Evolutionary conservation across 2,113 vertebrate genomes (phyloP).

Genomic region (Oxyruncus cristatus): DNA sequence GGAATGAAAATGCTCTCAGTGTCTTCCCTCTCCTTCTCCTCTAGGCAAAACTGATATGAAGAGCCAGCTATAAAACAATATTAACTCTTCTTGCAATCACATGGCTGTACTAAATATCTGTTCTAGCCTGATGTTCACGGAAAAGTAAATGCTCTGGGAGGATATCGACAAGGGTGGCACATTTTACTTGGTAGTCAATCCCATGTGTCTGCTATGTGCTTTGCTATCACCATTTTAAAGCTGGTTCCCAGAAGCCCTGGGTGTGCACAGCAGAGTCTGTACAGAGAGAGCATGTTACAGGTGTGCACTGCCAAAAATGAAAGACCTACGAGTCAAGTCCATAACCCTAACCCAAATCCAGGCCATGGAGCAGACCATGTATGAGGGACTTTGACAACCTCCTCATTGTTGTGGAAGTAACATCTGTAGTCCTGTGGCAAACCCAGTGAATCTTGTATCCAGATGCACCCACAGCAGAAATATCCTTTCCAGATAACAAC

Average conservation of each 20-base stretch:
- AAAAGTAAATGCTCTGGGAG: neutral
- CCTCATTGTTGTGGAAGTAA: neutral
- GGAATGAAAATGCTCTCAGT: neutral
- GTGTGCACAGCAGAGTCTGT: fast-evolving
- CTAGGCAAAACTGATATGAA: neutral
- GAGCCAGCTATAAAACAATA: neutral
- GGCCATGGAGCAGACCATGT: neutral
- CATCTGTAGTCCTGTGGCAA: fast-evolving
- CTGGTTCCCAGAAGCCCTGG: neutral
- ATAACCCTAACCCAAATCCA: neutral
- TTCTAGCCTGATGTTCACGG: neutral
- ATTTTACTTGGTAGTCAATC: neutral
- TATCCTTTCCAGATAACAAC: neutral
- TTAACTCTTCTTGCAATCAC: neutral
- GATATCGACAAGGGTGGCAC: neutral
- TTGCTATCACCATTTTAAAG: neutral
- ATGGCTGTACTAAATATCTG: neutral
- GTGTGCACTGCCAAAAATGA: neutral
- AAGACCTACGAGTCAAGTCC: neutral
- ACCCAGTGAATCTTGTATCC: neutral
- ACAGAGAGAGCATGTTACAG: neutral
- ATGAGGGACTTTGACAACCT: neutral
- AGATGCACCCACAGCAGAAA: fast-evolving
- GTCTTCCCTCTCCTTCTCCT: neutral
- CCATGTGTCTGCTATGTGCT: neutral